Evolutionary conservation across 2,888 invertebrate genomes (phyloP), one percentile per base, ranked within the genome.

Genomic region (Labia minor): DNA sequence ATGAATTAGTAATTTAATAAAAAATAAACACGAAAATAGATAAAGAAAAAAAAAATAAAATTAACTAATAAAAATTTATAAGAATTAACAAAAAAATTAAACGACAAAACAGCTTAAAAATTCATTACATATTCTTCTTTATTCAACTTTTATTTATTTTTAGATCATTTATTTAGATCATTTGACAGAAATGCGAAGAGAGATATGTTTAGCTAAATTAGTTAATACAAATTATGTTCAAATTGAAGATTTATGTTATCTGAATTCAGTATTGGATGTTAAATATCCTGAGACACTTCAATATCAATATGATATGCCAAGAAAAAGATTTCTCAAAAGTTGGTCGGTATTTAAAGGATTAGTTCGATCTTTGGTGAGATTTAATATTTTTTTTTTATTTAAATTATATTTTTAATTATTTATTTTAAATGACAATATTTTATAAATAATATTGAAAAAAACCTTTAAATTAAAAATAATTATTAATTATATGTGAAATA

Each of bases 201-300:
- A 33, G 33, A 33, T 33, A 6, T 33, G 33, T 33, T 33, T 33
- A 33, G 33, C n/a, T n/a, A n/a, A n/a, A n/a, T n/a, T n/a, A n/a
- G n/a, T n/a, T n/a, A n/a, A n/a, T n/a, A n/a, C n/a, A 8, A 33
- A 33, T 33, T 33, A 33, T 33, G 33, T 33, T 33, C 33, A 33
- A 11, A 33, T 33, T 33, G 33, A 33, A 11, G 33, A 33, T 33
- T 33, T 84, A n/a, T 83, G 83, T 71, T 81, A 82, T 68, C 73
- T 84, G 62, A 84, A 84, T 72, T 76, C 77, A 19, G 75, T 83
- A 10, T 74, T 83, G 63, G 81, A 81, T 73, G 81, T 82, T 4
- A 77, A 80, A 37, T 83, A 83, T 71, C 80, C 82, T 0, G 14
- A 66, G 14, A 68, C 37, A 16, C n/a, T n/a, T 8, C 33, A 33